phyloP scores from a whole-genome alignment of 2,113 vertebrate genomes.

The Neofelis nebulosa region DNA sequence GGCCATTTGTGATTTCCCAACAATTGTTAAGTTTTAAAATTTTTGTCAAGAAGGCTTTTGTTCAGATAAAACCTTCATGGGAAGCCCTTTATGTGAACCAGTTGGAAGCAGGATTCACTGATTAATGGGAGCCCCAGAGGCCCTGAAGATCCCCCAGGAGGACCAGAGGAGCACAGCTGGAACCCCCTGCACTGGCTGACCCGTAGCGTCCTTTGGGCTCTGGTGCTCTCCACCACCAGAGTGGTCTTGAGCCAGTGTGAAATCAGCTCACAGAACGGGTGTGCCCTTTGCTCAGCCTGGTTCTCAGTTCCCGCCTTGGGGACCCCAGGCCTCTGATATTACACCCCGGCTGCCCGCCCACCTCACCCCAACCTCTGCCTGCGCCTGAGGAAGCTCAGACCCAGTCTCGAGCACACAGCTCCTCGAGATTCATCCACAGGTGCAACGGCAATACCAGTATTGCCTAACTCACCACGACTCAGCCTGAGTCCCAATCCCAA shows the following conservation, averaged over 20 bases:
- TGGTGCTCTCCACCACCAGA: neutral
- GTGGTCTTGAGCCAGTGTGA: neutral
- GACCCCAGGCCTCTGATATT: too few relatives aligned
- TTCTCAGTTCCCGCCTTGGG: neutral
- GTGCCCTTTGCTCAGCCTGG: neutral
- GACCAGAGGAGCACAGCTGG: neutral
- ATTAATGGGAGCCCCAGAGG: neutral
- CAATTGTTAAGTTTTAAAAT: neutral
- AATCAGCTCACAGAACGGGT: neutral
- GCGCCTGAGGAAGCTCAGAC: neutral
- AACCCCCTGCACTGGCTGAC: neutral
- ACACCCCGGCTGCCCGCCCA: too few relatives aligned
- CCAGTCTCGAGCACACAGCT: too few relatives aligned
- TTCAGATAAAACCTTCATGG: neutral
- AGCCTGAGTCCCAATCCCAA: rapidly evolving
- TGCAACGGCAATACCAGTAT: neutral
- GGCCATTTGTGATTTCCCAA: neutral
- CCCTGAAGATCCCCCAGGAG: neutral
- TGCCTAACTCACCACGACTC: neutral
- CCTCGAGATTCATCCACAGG: neutral
- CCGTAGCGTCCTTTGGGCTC: neutral
- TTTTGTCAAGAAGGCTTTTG: neutral
- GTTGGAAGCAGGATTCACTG: neutral
- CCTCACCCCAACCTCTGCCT: neutral
- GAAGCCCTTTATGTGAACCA: neutral